Conservation (phyloP, 2,113 vertebrate species). For the Rafetus swinhoei region DNA sequence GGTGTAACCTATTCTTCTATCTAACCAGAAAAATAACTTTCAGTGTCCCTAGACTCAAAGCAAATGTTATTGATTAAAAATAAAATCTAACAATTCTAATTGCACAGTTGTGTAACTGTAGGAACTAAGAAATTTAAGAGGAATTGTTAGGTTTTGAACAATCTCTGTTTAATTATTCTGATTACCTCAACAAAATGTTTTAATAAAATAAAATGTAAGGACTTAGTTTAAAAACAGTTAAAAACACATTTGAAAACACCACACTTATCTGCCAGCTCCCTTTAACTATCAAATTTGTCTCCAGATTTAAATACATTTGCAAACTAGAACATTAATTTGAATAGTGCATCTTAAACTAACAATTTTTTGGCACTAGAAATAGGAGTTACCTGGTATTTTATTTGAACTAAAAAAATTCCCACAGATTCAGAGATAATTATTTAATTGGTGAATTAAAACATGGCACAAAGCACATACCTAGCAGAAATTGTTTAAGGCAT, state of each 20-base stretch:
- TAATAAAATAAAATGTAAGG: not conserved
- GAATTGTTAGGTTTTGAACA: not conserved
- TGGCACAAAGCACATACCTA: not conserved
- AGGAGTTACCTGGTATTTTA: not conserved
- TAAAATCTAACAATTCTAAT: not conserved
- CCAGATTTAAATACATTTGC: not conserved
- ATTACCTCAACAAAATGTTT: not conserved
- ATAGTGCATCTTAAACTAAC: not conserved
- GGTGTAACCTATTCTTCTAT: conserved; percentile 46
- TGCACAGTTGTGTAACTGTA: not conserved
- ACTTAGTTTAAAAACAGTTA: no score
- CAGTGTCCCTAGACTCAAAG: conserved; percentile 21
- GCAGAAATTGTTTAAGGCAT: not conserved
- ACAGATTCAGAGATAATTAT: not conserved
- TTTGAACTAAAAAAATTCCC: not conserved
- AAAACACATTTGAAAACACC: not conserved
- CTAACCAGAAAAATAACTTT: conserved; percentile 45
- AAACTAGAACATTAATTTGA: not conserved
- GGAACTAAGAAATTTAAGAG: conserved; percentile 13
- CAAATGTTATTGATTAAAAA: not conserved
- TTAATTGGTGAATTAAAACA: not conserved
- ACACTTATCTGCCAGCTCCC: not conserved
- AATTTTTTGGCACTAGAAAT: not conserved
- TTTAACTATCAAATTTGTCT: not conserved
- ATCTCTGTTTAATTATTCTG: not conserved